These are phyloP conservation scores for Orthonyx spaldingii DNA, from an alignment of 2,113 vertebrate species.

Conservation along the genomic window DNA sequence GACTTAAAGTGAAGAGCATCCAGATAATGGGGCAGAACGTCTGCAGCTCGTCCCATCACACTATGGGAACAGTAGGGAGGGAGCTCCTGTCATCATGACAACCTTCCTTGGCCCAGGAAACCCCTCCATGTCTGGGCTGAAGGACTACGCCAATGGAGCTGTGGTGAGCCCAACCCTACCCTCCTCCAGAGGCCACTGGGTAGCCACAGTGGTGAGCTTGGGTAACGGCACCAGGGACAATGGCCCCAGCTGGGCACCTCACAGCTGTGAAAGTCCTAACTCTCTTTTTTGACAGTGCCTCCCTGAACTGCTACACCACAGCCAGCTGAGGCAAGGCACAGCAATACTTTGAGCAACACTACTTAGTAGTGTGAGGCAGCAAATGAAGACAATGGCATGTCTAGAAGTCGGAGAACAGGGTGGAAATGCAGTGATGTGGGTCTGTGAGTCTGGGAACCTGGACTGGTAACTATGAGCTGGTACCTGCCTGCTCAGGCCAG, in stretches of 20 bases:
- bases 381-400: neutral
- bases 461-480: neutral
- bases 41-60: neutral
- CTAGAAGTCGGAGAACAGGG: neutral
- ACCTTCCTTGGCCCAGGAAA: neutral
- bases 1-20: neutral
- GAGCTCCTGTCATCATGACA: neutral
- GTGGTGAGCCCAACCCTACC: neutral
- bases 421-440: neutral
- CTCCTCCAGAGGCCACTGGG: neutral
- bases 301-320: neutral
- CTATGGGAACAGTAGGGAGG: neutral
- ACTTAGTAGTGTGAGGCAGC: neutral
- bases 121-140: neutral
- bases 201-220: accelerated
- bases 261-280: neutral
- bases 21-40: neutral
- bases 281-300: neutral
- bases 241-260: accelerated
- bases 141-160: neutral
- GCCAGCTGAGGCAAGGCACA: neutral
- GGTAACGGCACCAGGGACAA: accelerated
- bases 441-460: neutral
- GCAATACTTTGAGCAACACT: neutral
- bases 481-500: neutral